Evolutionary conservation across 2,888 invertebrate species (phyloP), one percentile per base, ranked within the genome.

Genomic region (Drosophila algonquin): DNA sequence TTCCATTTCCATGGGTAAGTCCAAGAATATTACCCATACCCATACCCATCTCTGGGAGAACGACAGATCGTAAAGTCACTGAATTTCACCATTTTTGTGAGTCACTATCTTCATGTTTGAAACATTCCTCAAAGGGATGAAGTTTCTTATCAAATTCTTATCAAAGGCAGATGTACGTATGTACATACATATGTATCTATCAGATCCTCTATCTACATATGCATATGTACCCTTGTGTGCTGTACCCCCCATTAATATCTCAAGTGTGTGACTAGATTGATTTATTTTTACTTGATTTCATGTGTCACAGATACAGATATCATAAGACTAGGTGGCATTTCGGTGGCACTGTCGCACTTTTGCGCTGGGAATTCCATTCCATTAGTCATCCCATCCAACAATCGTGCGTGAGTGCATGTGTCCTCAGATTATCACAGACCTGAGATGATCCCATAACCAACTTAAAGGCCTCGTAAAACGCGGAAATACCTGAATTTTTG

Each of bases 21-120:
- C 51, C 14, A 7, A 21, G 32, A 32, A 50, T 56, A 21, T 21
- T 51, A 27, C 18, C 54, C 40, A 35, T 51, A 67, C 46, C 56
- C 50, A 2, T 21, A 21, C 21, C 21, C 21, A 21, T 21, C 21
- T 21, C 21, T 21, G 50, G 4, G 16, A 16, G 55, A 18, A 50
- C 51, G 32, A 51, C 48, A 5, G 35, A 57, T 51, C 56, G 64
- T 44, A 50, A 64, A 67, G 56, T 14, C 45, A 12, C 18, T 51
- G 56, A 65, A 67, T 67, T 67, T 67, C 65, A 67, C 65, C 65
- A 67, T 45, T 51, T 65, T 65, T 27, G 35, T 67, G 65, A 65
- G 48, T 67, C 65, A 67, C 8, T 67, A 14, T 45, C 32, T 35
- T 5, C 1, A 14, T 14, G 35, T 4, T 35, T 24, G 5, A 24